A percentile compares a stretch with the other conserved stretches of the same genome.
Conservation (phyloP, 2,888 invertebrate species). For the Cerceris rybyensis region DNA sequence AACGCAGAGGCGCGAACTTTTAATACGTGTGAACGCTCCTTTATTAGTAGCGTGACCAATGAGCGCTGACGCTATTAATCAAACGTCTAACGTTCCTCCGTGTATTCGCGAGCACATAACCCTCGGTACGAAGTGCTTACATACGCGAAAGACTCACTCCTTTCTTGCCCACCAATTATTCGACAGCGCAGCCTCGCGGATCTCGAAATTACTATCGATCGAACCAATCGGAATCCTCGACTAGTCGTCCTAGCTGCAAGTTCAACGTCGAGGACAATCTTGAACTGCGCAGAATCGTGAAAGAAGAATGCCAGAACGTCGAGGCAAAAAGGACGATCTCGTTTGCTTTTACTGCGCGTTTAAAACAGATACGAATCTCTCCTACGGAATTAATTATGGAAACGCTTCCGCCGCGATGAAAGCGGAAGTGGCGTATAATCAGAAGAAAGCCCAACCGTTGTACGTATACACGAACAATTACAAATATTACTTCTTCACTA, state of each 20-base stretch:
- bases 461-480: slow-evolving; percentile 37
- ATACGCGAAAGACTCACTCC: background rate
- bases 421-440: slow-evolving; percentile 60
- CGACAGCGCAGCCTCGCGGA: slow-evolving; percentile 20
- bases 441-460: slow-evolving; percentile 49
- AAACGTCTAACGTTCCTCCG: slow-evolving; percentile 74
- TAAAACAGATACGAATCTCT: slow-evolving; percentile 48
- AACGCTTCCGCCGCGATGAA: slow-evolving; percentile 61
- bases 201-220: background rate
- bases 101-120: slow-evolving; percentile 12
- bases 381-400: slow-evolving; percentile 61
- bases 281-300: slow-evolving; percentile 1
- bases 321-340: slow-evolving; percentile 40
- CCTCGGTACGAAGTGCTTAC: background rate
- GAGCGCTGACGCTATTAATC: slow-evolving; percentile 80
- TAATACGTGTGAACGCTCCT: slow-evolving; percentile 81
- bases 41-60: slow-evolving; percentile 82
- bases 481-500: slow-evolving; percentile 9
- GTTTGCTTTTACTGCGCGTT: slow-evolving; percentile 39
- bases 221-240: background rate
- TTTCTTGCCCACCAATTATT: slow-evolving; percentile 14
- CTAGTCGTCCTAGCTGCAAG: background rate
- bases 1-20: slow-evolving; percentile 72
- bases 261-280: background rate
- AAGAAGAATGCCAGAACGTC: slow-evolving; percentile 31